phyloP scores from a whole-genome alignment of 37 sponge, comb jelly and placozoan genomes.

The Tethya wilhelma region DNA sequence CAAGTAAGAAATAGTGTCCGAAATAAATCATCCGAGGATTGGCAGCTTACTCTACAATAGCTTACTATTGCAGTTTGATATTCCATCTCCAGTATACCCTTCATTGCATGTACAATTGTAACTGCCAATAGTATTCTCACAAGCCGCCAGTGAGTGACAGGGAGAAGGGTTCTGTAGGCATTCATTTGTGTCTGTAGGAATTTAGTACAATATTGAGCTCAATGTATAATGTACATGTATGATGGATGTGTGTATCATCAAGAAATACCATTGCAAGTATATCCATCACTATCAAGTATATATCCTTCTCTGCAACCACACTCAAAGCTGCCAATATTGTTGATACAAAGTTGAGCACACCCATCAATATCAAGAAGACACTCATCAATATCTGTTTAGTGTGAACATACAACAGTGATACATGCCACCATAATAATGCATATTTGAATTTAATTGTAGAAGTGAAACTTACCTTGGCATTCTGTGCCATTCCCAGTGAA shows the following conservation, averaged over 20 bases:
- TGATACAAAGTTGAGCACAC: slow-evolving; percentile 7
- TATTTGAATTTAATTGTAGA: not conserved
- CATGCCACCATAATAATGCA: not conserved
- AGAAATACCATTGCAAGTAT: not conserved
- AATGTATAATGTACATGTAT: not conserved
- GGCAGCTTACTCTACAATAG: too few relatives aligned
- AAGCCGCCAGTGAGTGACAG: not conserved
- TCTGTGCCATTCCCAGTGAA: slow-evolving; percentile 1
- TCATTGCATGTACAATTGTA: slow-evolving; percentile 46
- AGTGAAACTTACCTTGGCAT: not conserved
- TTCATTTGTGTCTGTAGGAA: slow-evolving; percentile 34
- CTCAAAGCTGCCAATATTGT: slow-evolving; percentile 37
- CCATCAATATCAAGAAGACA: slow-evolving; percentile 41
- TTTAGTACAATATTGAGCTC: too few relatives aligned
- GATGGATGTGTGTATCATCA: not conserved
- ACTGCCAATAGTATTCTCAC: slow-evolving; percentile 59
- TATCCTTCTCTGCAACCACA: slow-evolving; percentile 36
- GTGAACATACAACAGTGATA: not conserved
- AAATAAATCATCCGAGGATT: too few relatives aligned
- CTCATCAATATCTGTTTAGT: slow-evolving; percentile 36
- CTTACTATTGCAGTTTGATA: slow-evolving; percentile 32
- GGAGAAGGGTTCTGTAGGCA: slow-evolving; percentile 2
- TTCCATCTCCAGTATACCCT: slow-evolving; percentile 38
- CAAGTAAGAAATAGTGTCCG: too few relatives aligned
- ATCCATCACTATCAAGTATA: slow-evolving; percentile 1